A percentile compares a stretch with the other conserved stretches of the same genome.
These are phyloP conservation scores for Mustelus asterias DNA, from an alignment of 2,113 vertebrate species.

Conservation along the genomic window DNA sequence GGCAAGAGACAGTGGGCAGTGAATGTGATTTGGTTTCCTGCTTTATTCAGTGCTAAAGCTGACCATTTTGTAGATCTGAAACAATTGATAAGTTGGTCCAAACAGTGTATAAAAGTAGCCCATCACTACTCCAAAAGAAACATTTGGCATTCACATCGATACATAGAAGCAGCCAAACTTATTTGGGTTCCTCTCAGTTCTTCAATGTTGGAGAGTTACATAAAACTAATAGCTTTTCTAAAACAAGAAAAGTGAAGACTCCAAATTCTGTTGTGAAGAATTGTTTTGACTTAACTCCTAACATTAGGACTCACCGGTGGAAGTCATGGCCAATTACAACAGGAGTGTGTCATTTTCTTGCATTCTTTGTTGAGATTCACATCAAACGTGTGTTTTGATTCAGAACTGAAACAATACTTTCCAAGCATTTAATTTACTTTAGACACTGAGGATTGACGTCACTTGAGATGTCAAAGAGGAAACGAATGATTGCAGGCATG, in stretches of 20 bases:
- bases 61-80: background rate
- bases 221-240: background rate
- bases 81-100: background rate
- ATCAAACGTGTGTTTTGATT: background rate
- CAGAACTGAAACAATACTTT: background rate
- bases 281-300: background rate
- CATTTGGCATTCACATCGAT: background rate
- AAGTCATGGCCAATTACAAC: background rate
- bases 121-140: background rate
- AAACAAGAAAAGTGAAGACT: background rate
- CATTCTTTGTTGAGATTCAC: background rate
- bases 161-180: background rate
- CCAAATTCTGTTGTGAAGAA: slow-evolving; percentile 3
- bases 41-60: background rate
- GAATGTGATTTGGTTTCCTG: background rate
- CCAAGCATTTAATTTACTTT: background rate
- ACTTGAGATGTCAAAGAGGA: background rate
- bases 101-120: background rate
- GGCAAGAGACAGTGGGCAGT: background rate
- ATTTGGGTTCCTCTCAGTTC: background rate
- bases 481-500: background rate
- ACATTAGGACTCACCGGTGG: background rate
- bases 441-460: background rate
- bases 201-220: background rate
- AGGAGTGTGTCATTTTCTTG: background rate